Evolutionary conservation across 2,888 invertebrate species (phyloP).

Genomic region (Rhopalosiphum nymphaeae): DNA sequence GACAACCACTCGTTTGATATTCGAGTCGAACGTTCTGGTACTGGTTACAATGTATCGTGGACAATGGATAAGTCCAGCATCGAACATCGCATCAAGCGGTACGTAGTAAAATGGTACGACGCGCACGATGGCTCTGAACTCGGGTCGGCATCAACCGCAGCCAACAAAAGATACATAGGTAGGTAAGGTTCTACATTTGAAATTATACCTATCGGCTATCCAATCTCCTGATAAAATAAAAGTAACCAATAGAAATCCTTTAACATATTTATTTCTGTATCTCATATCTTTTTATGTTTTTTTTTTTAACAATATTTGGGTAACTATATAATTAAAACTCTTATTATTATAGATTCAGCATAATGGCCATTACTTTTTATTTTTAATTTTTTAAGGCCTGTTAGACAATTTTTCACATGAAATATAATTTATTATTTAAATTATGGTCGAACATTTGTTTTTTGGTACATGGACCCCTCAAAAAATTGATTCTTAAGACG

Average conservation of each 20-base stretch:
- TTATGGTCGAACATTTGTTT: no score
- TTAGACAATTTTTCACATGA: no score
- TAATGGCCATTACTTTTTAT: no score
- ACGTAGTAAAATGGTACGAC: slow-evolving; percentile 55
- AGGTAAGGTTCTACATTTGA: background rate
- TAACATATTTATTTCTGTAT: background rate
- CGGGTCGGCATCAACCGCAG: background rate
- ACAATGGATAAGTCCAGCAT: background rate
- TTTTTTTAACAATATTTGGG: no score
- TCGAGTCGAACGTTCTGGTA: background rate
- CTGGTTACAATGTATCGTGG: slow-evolving; percentile 48
- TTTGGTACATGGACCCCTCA: no score
- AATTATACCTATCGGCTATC: background rate
- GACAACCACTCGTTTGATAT: background rate
- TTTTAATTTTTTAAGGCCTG: no score
- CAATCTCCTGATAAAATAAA: background rate
- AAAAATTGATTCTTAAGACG: no score
- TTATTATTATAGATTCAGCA: no score
- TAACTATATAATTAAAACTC: no score
- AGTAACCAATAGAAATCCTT: no score
- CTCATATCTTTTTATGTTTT: background rate
- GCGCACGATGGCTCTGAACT: slow-evolving; percentile 35
- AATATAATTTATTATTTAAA: no score
- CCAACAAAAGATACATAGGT: slow-evolving; percentile 36
- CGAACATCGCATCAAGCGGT: background rate